A percentile compares a stretch with the other conserved stretches of the same genome.
These are phyloP conservation scores for Cirrhinus mrigala DNA, from an alignment of 2,797 vertebrate species.

Conservation along the genomic window DNA sequence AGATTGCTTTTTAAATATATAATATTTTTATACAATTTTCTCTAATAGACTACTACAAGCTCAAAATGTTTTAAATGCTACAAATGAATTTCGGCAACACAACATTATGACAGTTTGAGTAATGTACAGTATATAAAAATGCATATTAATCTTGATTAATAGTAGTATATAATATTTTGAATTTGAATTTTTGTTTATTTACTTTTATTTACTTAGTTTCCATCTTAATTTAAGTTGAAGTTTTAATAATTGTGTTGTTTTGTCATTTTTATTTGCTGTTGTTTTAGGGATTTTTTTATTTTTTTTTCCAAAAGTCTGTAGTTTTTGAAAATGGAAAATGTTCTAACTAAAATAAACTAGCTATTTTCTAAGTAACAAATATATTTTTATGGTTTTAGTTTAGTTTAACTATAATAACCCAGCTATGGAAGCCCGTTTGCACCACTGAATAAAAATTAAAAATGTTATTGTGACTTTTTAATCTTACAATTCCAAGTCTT, in stretches of 20 bases:
- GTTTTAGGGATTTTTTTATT: too few relatives aligned
- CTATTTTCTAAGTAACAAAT: not conserved
- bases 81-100: not conserved
- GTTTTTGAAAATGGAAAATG: not conserved
- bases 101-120: not conserved
- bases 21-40: not conserved
- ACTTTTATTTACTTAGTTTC: not conserved
- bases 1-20: not conserved
- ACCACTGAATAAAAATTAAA: too few relatives aligned
- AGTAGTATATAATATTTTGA: too few relatives aligned
- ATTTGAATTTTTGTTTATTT: too few relatives aligned
- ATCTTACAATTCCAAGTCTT: too few relatives aligned
- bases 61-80: not conserved
- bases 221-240: too few relatives aligned
- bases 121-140: not conserved
- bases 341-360: not conserved
- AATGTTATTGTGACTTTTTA: too few relatives aligned
- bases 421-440: not conserved
- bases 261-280: not conserved
- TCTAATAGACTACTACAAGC: not conserved
- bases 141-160: too few relatives aligned
- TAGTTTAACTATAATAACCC: not conserved
- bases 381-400: not conserved
- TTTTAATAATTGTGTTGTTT: not conserved
- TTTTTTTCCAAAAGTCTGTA: not conserved